Base-by-base conservation (phyloP, 2,888 invertebrate species). In the Noctua fimbriata region DNA sequence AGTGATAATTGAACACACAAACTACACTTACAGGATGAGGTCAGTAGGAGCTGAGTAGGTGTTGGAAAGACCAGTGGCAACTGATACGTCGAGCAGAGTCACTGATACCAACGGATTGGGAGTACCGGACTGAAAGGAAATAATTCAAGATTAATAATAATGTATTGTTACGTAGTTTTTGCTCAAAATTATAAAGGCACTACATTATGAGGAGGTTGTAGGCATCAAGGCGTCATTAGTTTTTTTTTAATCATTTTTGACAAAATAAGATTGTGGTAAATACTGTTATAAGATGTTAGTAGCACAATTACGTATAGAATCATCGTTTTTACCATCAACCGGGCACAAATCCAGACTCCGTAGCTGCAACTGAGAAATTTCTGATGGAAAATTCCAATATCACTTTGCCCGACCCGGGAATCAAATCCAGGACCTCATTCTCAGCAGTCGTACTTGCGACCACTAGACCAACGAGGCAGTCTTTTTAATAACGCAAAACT, bases 91-190 rank as follows among this genome's bases (percentile, higher is more conserved):
- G 0, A 94, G 90, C 1, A 97, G 89, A 2, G 95, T 95, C 28
- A 97, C 96, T 2, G 91, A 90, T 41, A 96, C 97, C 0, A 91
- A 93, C 0, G 97, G 97, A 83, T 97, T 97, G 1, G 85, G 91
- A 9, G 97, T 97, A 18, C 97, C 97, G 18, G 96, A 89, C 97
- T 97, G 94, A 60, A 95, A 76, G 0, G 1, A 49, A 60, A 65
- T 1, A 49, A 49, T 12, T 7, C 2, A 36, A 44, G 21, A 49
- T 72, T 73, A 52, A 5, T 14, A 58, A n/a, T 58, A n/a, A n/a
- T 55, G 52, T 21, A 24, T 55, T 55, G 47, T 44, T 16, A 47
- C 12, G 32, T 32, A 16, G 41, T 24, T 41, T 28, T 36, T 3
- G 5, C 5, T 0, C 28, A 1, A 28, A 49, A 36, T 3, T 47